Base-by-base conservation (phyloP, 2,888 invertebrate genomes). In the Azorinus chamasolen region DNA sequence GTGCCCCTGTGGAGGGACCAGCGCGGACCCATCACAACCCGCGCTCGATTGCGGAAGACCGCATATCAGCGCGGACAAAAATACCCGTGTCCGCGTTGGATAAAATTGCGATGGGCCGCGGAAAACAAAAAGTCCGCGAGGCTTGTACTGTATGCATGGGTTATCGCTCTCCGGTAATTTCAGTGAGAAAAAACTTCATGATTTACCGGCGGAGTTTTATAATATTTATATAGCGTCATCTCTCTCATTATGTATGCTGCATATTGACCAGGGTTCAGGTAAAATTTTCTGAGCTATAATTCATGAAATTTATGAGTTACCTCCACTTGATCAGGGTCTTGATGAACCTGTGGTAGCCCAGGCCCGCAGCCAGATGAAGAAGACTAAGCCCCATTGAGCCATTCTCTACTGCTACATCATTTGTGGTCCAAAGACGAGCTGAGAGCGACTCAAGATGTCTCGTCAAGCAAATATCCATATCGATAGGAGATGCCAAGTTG, bases 301-400 rank as follows among this genome's bases (percentile, higher is more conserved):
- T 25, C 1, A n/a, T n/a, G n/a, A n/a, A n/a, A n/a, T n/a, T n/a
- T n/a, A n/a, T 18, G 4, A 14, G 58, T 63, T 78, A 90, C 89
- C 90, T 89, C 91, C 91, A 92, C 27, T 85, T 77, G 24, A 91
- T 87, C 25, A 93, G 87, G 10, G 87, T 71, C 24, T 85, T 82
- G 43, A 91, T 87, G 22, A 91, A 92, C 88, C 92, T 91, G 0
- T 97, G 95, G 90, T 97, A 98, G 2, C 98, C 98, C 59, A 99
- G 94, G 16, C 97, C 96, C 10, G 98, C 97, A 39, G 98, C 96
- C 87, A 99, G 94, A 92, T 99, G 99, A 10, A 99, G 81, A 20
- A 91, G 63, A 41, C 88, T 89, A 70, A 90, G 71, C 20, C 81
- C 81, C 81, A 81, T 81, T 14, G 64, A 64, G 20, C 76, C 76